Evolutionary conservation across 2,113 vertebrate genomes (phyloP).

Genomic region (Pristiophorus japonicus): DNA sequence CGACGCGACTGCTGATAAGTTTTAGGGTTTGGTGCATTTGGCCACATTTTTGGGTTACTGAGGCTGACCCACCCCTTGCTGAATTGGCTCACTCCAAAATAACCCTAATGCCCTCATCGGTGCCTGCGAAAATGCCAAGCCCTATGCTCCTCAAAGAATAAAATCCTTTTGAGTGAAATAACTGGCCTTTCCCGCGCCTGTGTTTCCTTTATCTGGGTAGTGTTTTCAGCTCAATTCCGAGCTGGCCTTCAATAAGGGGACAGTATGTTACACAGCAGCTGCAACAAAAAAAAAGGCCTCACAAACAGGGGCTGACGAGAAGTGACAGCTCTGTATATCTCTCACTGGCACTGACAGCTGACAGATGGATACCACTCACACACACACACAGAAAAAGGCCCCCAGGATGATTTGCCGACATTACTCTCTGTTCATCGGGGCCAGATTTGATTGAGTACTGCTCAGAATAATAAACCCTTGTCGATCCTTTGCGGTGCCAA

Average conservation of each 20-base stretch:
- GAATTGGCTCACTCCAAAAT: neutral
- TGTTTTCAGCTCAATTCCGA: constrained; percentile 50
- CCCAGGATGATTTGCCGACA: constrained; percentile 82
- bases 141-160: neutral
- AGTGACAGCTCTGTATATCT: constrained; percentile 92
- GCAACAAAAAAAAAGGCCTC: constrained; percentile 69
- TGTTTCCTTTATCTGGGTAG: constrained; percentile 44
- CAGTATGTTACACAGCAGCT: constrained; percentile 73
- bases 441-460: constrained; percentile 86
- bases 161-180: neutral
- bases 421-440: constrained; percentile 83
- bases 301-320: constrained; percentile 77
- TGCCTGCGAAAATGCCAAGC: neutral
- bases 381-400: constrained; percentile 68
- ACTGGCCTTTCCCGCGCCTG: constrained; percentile 46
- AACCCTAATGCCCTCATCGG: neutral
- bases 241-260: constrained; percentile 65
- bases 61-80: neutral
- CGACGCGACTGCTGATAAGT: neutral
- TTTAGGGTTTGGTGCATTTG: neutral
- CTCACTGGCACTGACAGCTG: constrained; percentile 94
- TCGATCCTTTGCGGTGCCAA: constrained; percentile 64
- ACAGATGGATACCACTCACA: constrained; percentile 98
- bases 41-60: neutral
- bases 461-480: constrained; percentile 88